Base-by-base conservation (phyloP, 2,113 vertebrate genomes). In the Nicator chloris region DNA sequence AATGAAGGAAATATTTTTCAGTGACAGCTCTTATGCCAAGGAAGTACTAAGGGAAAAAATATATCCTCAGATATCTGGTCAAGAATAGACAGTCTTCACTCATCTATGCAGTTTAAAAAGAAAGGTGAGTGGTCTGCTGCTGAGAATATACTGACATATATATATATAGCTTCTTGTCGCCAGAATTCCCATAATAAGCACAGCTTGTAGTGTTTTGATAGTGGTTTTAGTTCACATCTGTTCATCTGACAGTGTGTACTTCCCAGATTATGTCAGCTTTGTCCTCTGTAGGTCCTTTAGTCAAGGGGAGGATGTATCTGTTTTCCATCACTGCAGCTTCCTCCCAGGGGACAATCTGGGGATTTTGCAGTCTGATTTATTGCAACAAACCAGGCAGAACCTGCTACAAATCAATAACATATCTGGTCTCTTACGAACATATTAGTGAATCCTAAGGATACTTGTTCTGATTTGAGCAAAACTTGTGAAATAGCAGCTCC, bases 261-360 rank as follows among this genome's bases (percentile, higher is more conserved):
- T 91, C 54, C 53, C 76, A 82, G 57, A 65, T 79, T 28, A 50
- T 42, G 23, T 60, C 19, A 9, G 54, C 30, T 90, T 61, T 93
- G 93, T 93, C 85, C 79, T 80, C 68, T 77, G 30, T 70, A 66
- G 59, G 76, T 96, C 75, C 86, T 90, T 77, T 57, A 86, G 51
- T 2, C 1, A 18, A 80, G 50, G 10, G 64, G 59, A 88, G 54
- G 47, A 92, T 81, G 47, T 66, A 30, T 82, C 91, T 93, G 85
- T 82, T 96, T 85, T 82, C 71, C 39, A 77, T 83, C 88, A 83
- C 47, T 80, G 66, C 59, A 80, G 71, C 82, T 94, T 94, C 88
- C 88, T 95, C 90, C 57, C 66, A 69, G 33, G 35, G 50, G 63
- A 93, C 28, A 54, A 53, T 42, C 13, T 57, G 40, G 24, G 63